Conservation (phyloP, 2,113 vertebrate genomes). For the Passer domesticus region DNA sequence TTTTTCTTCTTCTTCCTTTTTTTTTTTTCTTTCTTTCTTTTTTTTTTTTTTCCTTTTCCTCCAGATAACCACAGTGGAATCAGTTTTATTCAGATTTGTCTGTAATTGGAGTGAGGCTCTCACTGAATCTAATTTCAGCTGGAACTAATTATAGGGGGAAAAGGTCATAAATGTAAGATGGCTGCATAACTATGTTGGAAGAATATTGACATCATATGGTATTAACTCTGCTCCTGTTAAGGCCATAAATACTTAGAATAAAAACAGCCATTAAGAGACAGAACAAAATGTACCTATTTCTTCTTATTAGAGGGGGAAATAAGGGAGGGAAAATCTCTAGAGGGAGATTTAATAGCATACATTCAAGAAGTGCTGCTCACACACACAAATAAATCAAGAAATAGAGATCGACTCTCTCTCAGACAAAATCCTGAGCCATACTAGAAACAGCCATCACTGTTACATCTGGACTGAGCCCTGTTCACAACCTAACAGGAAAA, state of each 20-base stretch:
- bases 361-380: neutral
- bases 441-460: neutral
- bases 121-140: conserved; percentile 78
- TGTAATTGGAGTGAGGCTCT: conserved; percentile 76
- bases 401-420: neutral
- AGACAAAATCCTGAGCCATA: neutral
- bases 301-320: conserved; percentile 28
- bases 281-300: conserved; percentile 55
- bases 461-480: neutral
- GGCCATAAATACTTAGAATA: conserved; percentile 55
- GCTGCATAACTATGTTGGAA: conserved; percentile 64
- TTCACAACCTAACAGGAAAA: neutral
- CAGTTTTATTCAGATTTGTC: conserved; percentile 77
- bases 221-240: conserved; percentile 65
- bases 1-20: neutral
- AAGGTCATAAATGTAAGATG: conserved; percentile 75
- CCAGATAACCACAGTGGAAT: conserved; percentile 54
- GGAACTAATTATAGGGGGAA: conserved; percentile 77
- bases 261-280: conserved; percentile 30
- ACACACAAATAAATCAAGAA: neutral
- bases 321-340: neutral
- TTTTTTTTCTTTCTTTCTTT: accelerated
- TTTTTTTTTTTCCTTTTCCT: neutral
- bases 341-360: neutral
- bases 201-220: conserved; percentile 70